These are phyloP conservation scores for Gila robusta DNA, from an alignment of 2,797 vertebrate genomes.

Conservation along the genomic window DNA sequence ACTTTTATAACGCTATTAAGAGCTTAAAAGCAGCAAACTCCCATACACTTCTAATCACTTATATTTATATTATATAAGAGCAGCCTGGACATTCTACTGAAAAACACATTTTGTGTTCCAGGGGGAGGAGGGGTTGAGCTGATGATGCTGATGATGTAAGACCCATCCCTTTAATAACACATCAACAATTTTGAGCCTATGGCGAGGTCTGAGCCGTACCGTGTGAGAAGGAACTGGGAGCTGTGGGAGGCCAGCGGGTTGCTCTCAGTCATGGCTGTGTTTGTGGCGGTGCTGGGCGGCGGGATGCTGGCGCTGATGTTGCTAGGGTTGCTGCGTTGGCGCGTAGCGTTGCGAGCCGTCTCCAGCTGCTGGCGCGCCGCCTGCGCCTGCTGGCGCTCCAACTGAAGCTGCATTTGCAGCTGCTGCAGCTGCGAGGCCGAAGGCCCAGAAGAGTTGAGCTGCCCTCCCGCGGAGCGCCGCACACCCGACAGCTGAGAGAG, in stretches of 20 bases:
- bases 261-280: slow-evolving; percentile 85
- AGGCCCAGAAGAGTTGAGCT: slow-evolving; percentile 96
- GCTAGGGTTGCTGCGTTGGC: slow-evolving; percentile 89
- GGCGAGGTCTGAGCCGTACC: slow-evolving; percentile 77
- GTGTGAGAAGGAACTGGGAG: slow-evolving; percentile 96
- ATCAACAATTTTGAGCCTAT: background rate
- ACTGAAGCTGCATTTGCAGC: slow-evolving; percentile 98
- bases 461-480: slow-evolving; percentile 94
- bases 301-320: slow-evolving; percentile 86
- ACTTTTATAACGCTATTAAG: background rate
- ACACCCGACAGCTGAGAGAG: slow-evolving; percentile 98
- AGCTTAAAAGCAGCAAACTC: background rate
- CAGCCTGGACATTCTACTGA: background rate
- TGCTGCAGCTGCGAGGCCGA: slow-evolving; percentile 98
- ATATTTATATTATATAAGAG: background rate
- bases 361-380: slow-evolving; percentile 95
- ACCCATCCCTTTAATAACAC: background rate
- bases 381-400: slow-evolving; percentile 96
- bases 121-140: no score
- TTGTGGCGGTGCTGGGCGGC: slow-evolving; percentile 85
- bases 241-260: slow-evolving; percentile 89
- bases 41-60: background rate
- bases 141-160: background rate
- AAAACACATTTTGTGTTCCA: no score
- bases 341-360: slow-evolving; percentile 90